Conservation (phyloP, 2,888 invertebrate genomes). For the Drosophila prolongata region DNA sequence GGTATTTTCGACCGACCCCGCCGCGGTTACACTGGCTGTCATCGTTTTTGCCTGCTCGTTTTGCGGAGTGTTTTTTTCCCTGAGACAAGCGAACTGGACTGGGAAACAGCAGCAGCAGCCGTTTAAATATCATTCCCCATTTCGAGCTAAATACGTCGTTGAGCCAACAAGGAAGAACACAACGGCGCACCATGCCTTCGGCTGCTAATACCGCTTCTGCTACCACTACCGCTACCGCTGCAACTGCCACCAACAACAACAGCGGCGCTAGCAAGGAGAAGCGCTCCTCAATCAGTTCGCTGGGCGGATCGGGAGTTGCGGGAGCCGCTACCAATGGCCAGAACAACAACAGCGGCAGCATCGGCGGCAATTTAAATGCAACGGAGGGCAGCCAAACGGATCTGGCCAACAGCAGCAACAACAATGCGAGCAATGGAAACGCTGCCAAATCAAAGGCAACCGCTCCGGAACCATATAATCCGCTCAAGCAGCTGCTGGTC, state of each 20-base stretch:
- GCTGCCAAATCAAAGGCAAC: conserved; percentile 53
- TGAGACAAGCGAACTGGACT: conserved; percentile 43
- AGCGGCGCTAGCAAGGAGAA: conserved; percentile 76
- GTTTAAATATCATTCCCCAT: conserved; percentile 71
- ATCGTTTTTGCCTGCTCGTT: too few species aligned
- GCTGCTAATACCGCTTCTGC: conserved; percentile 57
- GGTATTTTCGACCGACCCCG: too few species aligned
- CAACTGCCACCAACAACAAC: conserved; percentile 48
- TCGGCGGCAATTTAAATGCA: conserved; percentile 33
- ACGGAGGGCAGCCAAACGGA: conserved; percentile 62
- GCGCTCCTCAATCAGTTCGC: conserved; percentile 81
- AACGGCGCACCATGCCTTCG: conserved; percentile 76
- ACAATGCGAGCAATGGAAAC: conserved; percentile 54
- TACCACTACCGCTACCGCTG: conserved; percentile 6
- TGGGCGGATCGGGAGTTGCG: conserved; percentile 46
- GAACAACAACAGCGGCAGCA: conserved; percentile 6
- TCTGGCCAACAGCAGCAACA: conserved; percentile 53
- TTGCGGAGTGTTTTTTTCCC: conserved; percentile 42
- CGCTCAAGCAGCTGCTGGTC: conserved; percentile 93
- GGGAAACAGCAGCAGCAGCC: conserved; percentile 59
- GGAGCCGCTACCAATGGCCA: conserved; percentile 46
- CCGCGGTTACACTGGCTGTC: too few species aligned
- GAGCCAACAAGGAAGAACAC: conserved; percentile 72
- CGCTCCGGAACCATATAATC: conserved; percentile 81
- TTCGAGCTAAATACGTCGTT: conserved; percentile 63